Conservation (phyloP, 2,888 invertebrate genomes). For the Aquatica leii region DNA sequence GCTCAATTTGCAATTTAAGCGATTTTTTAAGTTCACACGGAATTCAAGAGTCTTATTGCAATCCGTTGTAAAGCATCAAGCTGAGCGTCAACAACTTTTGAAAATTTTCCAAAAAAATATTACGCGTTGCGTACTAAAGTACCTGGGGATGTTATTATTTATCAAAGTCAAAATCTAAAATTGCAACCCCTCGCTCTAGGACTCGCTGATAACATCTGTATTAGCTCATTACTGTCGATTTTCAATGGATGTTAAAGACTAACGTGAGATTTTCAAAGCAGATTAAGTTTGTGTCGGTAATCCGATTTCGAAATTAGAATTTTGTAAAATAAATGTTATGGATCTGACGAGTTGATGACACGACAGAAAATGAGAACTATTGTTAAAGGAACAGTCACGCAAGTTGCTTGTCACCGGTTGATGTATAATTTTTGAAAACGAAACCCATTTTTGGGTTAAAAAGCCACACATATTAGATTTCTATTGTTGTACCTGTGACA, state of each 20-base stretch:
- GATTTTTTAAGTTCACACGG: no score
- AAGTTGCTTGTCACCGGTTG: conserved; percentile 26
- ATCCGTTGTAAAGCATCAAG: no score
- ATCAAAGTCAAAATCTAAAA: conserved; percentile 1
- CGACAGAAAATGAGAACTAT: conserved; percentile 34
- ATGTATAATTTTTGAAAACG: conserved; percentile 27
- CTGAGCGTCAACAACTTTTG: no score
- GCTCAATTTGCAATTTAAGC: no score
- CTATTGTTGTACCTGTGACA: conserved; percentile 29
- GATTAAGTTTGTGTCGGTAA: neutral
- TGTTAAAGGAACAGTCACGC: conserved; percentile 29
- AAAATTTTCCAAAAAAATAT: neutral
- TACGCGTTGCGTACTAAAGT: neutral
- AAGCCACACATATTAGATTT: conserved; percentile 33
- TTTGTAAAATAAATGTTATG: conserved; percentile 19
- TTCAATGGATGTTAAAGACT: conserved; percentile 18
- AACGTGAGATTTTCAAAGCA: conserved; percentile 17
- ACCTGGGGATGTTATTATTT: neutral
- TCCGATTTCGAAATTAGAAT: conserved; percentile 18
- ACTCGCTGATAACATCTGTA: conserved; percentile 30
- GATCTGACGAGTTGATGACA: conserved; percentile 34
- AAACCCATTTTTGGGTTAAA: conserved; percentile 32
- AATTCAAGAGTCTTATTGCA: no score
- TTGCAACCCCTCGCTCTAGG: conserved; percentile 22
- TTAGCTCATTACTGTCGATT: conserved; percentile 28